A percentile compares a stretch with the other conserved stretches of the same genome.
These are phyloP conservation scores for Microcebus lehilahytsara DNA, from an alignment of 2,113 vertebrate species.

Conservation along the genomic window DNA sequence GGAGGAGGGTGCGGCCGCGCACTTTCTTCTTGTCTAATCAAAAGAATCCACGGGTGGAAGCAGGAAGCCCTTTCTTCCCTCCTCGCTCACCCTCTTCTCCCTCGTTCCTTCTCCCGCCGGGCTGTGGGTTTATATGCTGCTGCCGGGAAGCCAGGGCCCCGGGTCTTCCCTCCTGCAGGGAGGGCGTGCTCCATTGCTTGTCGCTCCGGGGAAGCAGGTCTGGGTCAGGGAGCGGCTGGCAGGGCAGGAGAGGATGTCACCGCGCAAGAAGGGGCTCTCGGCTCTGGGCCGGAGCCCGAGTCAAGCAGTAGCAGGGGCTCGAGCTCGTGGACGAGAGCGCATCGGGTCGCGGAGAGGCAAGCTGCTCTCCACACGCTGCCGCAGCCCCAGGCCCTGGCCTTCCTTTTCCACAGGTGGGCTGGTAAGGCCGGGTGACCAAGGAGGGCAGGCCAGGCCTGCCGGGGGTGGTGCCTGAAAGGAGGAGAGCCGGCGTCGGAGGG, in stretches of 20 bases:
- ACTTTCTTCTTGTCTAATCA: neutral
- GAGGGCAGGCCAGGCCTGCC: neutral
- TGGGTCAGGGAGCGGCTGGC: neutral
- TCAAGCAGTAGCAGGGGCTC: neutral
- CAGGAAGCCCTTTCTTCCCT: neutral
- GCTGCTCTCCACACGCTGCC: neutral
- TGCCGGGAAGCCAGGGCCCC: neutral
- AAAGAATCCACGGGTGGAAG: neutral
- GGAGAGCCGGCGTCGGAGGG: neutral
- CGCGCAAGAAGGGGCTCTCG: neutral
- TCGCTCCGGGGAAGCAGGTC: neutral
- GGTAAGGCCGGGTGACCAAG: neutral
- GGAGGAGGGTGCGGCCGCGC: neutral
- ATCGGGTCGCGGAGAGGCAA: neutral
- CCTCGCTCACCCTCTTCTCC: neutral
- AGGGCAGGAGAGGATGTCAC: neutral
- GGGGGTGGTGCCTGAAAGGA: neutral
- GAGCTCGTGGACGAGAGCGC: neutral
- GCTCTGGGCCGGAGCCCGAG: neutral
- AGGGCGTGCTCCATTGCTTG: neutral
- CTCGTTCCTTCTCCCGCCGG: neutral
- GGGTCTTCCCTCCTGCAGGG: neutral
- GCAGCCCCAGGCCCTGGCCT: neutral
- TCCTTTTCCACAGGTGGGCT: neutral
- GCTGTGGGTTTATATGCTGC: neutral